These are phyloP conservation scores for Clarias batrachus DNA, from an alignment of 2,113 vertebrate genomes.

Conservation along the genomic window DNA sequence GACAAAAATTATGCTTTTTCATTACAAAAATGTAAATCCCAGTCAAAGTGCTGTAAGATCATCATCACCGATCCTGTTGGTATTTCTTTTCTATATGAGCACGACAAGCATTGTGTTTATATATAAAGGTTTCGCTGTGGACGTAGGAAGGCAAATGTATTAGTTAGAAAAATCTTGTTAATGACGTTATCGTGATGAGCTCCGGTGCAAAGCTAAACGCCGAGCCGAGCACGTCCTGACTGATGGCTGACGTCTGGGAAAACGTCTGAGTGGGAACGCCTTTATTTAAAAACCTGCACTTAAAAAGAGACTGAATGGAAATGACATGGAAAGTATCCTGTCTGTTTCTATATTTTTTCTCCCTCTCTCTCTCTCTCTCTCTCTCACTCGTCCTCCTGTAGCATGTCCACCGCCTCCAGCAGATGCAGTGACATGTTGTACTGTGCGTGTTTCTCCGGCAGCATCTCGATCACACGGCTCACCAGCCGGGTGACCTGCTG, in stretches of 20 bases:
- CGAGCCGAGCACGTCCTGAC: background rate
- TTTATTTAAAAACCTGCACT: background rate
- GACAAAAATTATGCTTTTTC: no score
- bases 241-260: background rate
- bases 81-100: background rate
- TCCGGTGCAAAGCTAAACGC: background rate
- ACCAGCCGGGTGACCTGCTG: conserved; percentile 80
- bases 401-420: conserved; percentile 83
- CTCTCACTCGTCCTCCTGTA: conserved; percentile 65
- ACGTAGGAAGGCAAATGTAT: background rate
- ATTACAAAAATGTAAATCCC: background rate
- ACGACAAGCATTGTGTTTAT: background rate
- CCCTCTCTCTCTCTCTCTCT: background rate
- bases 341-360: background rate
- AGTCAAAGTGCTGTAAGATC: background rate
- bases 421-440: conserved; percentile 90
- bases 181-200: background rate
- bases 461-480: conserved; percentile 84
- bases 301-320: conserved; percentile 16
- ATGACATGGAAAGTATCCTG: background rate
- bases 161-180: background rate
- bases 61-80: background rate
- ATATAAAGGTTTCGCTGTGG: no score
- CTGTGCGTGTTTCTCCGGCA: conserved; percentile 92
- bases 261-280: background rate